Evolutionary conservation across 2,113 vertebrate species (phyloP).

Genomic region (Leucoraja erinaceus): DNA sequence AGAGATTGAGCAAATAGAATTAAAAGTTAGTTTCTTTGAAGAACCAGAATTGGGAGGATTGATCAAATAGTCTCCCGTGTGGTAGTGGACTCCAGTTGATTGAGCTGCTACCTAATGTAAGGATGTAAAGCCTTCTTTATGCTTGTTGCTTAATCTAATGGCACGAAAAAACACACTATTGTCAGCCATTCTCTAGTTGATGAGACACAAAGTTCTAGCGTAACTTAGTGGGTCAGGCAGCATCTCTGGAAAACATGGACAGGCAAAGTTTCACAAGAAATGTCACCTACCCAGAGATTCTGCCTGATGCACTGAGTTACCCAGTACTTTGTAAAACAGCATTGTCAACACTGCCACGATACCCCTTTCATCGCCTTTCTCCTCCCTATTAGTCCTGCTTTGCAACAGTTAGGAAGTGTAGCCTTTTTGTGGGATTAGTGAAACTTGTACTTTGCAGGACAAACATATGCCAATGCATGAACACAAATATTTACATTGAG

Average conservation of each 20-base stretch:
- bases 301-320: no score
- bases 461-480: neutral
- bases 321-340: no score
- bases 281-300: no score
- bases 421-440: neutral
- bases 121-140: neutral
- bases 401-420: neutral
- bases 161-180: neutral
- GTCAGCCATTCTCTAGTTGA: neutral
- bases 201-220: no score
- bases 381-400: neutral
- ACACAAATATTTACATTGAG: neutral
- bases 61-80: neutral
- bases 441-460: neutral
- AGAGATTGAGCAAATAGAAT: neutral
- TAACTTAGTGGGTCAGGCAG: no score
- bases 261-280: no score
- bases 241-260: no score
- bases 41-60: neutral
- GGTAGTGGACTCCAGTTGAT: neutral
- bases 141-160: neutral
- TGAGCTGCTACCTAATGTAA: neutral
- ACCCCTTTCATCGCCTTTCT: no score
- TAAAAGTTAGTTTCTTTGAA: neutral
- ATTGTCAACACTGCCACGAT: neutral